These are phyloP conservation scores for Rhyacophila brunnea DNA, from an alignment of 1,140 invertebrate genomes.

Conservation along the genomic window DNA sequence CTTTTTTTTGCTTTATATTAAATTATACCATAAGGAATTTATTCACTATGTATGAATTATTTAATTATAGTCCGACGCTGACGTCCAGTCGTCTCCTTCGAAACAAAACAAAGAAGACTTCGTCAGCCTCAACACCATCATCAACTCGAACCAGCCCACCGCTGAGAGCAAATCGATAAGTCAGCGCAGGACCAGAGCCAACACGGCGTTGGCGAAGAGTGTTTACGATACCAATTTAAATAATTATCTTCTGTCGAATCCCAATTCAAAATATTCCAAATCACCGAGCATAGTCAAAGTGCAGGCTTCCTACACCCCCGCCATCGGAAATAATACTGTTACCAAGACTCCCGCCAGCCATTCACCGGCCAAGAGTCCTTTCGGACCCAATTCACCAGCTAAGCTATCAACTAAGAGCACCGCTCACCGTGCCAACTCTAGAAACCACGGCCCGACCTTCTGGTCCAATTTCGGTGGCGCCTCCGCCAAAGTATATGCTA, in stretches of 20 bases:
- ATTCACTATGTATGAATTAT: constrained; percentile 24
- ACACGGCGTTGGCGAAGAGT: constrained; percentile 20
- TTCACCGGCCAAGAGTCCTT: neutral
- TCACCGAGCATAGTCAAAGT: constrained; percentile 19
- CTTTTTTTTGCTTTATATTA: too few relatives aligned
- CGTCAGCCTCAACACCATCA: constrained; percentile 29
- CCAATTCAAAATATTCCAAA: constrained; percentile 13
- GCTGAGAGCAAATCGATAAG: constrained; percentile 7
- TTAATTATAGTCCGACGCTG: constrained; percentile 46
- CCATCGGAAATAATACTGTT: neutral
- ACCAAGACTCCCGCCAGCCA: neutral
- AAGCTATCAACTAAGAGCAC: constrained; percentile 14
- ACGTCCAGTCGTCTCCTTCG: constrained; percentile 5
- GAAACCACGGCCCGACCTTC: constrained; percentile 23
- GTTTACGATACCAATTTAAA: constrained; percentile 25
- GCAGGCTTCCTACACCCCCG: constrained; percentile 14
- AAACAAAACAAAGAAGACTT: constrained; percentile 29
- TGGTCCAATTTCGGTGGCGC: constrained; percentile 14
- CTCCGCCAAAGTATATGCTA: constrained; percentile 15
- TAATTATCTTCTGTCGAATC: constrained; percentile 25
- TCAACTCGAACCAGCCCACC: constrained; percentile 13
- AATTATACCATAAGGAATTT: too few relatives aligned
- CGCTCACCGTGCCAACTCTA: constrained; percentile 23
- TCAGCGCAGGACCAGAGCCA: constrained; percentile 10
- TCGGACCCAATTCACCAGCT: neutral